Base-by-base conservation (phyloP, 2,113 vertebrate species). In the Hippocampus abdominalis region DNA sequence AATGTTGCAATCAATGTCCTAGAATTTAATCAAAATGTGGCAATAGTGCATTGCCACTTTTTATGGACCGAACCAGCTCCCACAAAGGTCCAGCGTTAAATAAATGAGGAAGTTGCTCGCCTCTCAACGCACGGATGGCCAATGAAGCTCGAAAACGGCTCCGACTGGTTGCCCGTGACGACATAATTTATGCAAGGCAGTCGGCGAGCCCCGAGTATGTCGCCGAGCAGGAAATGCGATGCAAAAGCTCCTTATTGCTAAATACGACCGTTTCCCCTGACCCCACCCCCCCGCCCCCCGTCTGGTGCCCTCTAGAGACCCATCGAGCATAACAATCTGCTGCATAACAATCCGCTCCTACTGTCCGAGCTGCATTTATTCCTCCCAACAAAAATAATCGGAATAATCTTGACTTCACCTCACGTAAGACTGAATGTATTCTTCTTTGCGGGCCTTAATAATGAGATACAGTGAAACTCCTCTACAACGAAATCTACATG, bases 401-500 rank as follows among this genome's bases (percentile, higher is more conserved):
- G 15, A 32, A 32, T 32, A 32, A 32, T 32, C 60, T 39, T 21
- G 25, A 57, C 54, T 57, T 27, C 25, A 53, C 8, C 25, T 59
- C 25, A 15, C 2, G 23, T 29, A 11, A 21, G 72, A 29, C 56
- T 85, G 87, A 89, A 89, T 90, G 88, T 91, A 87, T 79, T 86
- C 81, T 75, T 76, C 84, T 78, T 78, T 78, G 77, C 78, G 72
- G 75, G 87, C 88, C 86, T 91, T 89, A 89, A 80, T 40, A 84
- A 79, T 40, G 83, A 80, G 74, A 75, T 75, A n/a, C n/a, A n/a
- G n/a, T n/a, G n/a, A n/a, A n/a, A n/a, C n/a, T n/a, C n/a, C n/a
- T n/a, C n/a, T n/a, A n/a, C n/a, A n/a, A n/a, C n/a, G n/a, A n/a
- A n/a, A n/a, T n/a, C n/a, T n/a, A n/a, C n/a, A n/a, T n/a, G n/a